These are phyloP conservation scores for Silurus aristotelis DNA, from an alignment of 2,797 vertebrate species.

Conservation along the genomic window DNA sequence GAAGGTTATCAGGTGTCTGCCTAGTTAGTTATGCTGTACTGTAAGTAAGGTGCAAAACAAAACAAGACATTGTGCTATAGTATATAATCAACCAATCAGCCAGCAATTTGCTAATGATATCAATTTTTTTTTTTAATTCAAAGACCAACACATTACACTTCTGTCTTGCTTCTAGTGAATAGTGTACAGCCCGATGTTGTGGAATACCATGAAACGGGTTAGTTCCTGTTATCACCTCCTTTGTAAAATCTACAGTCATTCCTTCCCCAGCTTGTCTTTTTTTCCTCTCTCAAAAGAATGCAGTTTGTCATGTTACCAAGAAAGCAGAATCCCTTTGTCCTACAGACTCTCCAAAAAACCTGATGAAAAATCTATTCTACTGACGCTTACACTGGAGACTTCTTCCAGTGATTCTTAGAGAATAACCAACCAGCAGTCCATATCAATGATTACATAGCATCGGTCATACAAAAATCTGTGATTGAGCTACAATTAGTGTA, in stretches of 20 bases:
- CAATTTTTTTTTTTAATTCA: neutral
- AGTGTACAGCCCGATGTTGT: neutral
- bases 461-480: neutral
- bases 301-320: neutral
- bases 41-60: no score
- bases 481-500: neutral
- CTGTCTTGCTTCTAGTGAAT: neutral
- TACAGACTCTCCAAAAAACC: neutral
- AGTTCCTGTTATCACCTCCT: neutral
- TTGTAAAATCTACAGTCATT: neutral
- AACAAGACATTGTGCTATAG: neutral
- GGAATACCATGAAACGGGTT: neutral
- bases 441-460: neutral
- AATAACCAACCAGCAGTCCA: neutral
- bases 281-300: neutral
- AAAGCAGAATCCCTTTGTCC: neutral
- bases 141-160: neutral
- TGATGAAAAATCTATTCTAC: neutral
- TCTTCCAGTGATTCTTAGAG: neutral
- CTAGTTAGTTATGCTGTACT: no score
- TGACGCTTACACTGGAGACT: slow-evolving; percentile 1
- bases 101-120: neutral
- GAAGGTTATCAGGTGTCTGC: no score
- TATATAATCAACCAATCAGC: neutral
- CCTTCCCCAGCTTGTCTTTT: neutral